These are phyloP conservation scores for Echiichthys vipera DNA, from an alignment of 2,797 vertebrate genomes.

Conservation along the genomic window DNA sequence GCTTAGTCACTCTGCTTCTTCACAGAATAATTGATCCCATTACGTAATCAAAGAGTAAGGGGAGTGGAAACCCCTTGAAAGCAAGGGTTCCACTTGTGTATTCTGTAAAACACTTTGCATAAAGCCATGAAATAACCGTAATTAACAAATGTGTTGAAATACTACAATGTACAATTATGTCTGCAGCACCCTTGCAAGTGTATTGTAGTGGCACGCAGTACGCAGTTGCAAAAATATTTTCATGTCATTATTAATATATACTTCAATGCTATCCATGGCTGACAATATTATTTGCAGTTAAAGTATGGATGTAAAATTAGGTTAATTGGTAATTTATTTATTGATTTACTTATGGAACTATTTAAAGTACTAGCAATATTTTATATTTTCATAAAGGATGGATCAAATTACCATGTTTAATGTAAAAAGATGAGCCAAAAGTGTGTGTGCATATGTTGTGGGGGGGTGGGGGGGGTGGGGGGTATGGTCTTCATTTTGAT, in stretches of 20 bases:
- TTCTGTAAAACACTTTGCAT: conserved; percentile 27
- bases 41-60: conserved; percentile 64
- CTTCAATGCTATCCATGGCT: background rate
- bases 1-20: conserved; percentile 41
- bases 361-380: background rate
- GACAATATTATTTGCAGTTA: background rate
- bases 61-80: conserved; percentile 23
- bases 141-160: conserved; percentile 27
- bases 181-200: background rate
- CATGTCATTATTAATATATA: background rate
- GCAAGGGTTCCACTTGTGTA: conserved; percentile 24
- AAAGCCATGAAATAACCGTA: conserved; percentile 16
- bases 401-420: background rate
- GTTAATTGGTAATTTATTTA: background rate
- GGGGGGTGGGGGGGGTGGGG: no score
- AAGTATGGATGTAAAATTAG: background rate
- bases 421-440: background rate
- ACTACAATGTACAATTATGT: conserved; percentile 13
- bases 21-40: conserved; percentile 68
- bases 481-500: no score
- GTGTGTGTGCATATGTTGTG: no score
- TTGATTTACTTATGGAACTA: background rate
- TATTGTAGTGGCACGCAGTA: background rate
- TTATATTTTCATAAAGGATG: background rate
- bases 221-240: background rate